phyloP scores from a whole-genome alignment of 2,888 invertebrate genomes.

The Parnassius glacialis region DNA sequence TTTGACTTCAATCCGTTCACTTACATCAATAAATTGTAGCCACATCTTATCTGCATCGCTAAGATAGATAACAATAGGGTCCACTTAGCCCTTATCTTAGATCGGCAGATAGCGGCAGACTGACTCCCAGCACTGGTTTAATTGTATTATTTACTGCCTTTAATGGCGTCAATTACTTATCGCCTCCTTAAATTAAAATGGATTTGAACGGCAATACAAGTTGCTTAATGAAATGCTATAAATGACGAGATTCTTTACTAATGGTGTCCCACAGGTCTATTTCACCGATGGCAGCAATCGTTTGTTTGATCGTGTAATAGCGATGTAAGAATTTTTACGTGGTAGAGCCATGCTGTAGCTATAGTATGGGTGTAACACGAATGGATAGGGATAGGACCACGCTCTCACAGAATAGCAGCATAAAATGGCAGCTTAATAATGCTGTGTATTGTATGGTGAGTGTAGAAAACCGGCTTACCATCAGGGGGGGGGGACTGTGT shows the following conservation, averaged over 20 bases:
- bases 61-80: conserved; percentile 30
- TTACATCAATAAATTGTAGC: conserved; percentile 25
- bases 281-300: too few species aligned
- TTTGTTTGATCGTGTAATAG: too few species aligned
- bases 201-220: neutral
- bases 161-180: conserved; percentile 23
- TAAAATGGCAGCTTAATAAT: too few species aligned
- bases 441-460: too few species aligned
- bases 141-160: conserved; percentile 28
- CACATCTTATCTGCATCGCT: conserved; percentile 29
- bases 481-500: too few species aligned
- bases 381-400: too few species aligned
- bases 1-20: conserved; percentile 21
- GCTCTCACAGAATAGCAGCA: too few species aligned
- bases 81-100: conserved; percentile 33
- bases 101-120: conserved; percentile 25
- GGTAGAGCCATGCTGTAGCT: too few species aligned
- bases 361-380: too few species aligned
- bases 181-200: conserved; percentile 17
- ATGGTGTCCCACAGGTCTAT: too few species aligned
- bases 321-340: too few species aligned
- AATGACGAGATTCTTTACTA: neutral
- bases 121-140: conserved; percentile 23
- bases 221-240: neutral
- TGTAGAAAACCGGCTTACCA: too few species aligned